These are phyloP conservation scores for Mythimna loreyi DNA, from an alignment of 2,888 invertebrate genomes.

Conservation along the genomic window DNA sequence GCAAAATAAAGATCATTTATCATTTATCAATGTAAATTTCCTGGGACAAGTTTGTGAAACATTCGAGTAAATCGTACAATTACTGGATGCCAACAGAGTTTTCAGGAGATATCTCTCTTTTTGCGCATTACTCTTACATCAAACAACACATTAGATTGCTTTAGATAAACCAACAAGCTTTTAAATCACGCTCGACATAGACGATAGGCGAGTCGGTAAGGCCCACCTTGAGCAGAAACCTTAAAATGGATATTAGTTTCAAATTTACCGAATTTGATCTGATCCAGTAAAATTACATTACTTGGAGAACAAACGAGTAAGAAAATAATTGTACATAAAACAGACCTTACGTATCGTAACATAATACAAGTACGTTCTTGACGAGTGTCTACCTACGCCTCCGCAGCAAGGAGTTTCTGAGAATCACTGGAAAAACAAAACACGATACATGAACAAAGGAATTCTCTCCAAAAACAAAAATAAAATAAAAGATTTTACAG, in stretches of 20 bases:
- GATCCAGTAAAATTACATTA: background rate
- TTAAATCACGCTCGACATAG: too few relatives aligned
- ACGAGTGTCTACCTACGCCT: background rate
- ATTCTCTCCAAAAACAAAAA: constrained; percentile 17
- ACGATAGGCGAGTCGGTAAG: too few relatives aligned
- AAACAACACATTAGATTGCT: too few relatives aligned
- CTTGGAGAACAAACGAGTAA: background rate
- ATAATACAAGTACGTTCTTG: background rate
- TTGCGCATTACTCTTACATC: too few relatives aligned
- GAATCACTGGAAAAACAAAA: constrained; percentile 21
- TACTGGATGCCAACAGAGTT: too few relatives aligned
- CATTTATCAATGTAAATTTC: too few relatives aligned
- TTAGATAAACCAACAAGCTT: too few relatives aligned
- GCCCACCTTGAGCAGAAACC: too few relatives aligned
- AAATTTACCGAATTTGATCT: background rate
- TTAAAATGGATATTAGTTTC: background rate
- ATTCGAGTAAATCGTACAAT: too few relatives aligned
- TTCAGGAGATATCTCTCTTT: too few relatives aligned
- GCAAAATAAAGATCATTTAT: too few relatives aligned
- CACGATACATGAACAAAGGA: constrained; percentile 19
- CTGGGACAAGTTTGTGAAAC: too few relatives aligned
- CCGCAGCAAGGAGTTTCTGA: constrained; percentile 6
- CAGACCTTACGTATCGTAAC: background rate
- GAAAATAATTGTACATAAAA: constrained; percentile 10
- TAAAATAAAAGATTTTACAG: constrained; percentile 29